A percentile compares a stretch with the other conserved stretches of the same genome.
phyloP scores from a whole-genome alignment of 2,797 vertebrate genomes.

The Cryptoblepharus egeriae region DNA sequence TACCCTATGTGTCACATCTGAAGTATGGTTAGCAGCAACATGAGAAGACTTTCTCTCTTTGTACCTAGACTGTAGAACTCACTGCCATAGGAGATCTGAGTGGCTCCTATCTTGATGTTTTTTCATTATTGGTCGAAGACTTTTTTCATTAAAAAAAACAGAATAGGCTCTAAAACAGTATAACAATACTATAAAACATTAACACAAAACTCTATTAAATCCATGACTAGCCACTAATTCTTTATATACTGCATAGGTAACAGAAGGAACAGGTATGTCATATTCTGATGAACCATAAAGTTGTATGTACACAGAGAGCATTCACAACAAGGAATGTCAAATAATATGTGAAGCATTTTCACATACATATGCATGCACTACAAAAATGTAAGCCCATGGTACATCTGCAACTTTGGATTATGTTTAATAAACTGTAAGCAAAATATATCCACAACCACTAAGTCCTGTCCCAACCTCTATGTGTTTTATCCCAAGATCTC shows the following conservation, averaged over 20 bases:
- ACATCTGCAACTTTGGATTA: not conserved
- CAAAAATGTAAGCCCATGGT: not conserved
- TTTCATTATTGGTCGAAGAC: too few species aligned
- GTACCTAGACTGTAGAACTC: too few species aligned
- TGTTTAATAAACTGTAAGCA: not conserved
- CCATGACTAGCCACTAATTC: not conserved
- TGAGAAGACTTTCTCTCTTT: too few species aligned
- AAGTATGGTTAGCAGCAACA: too few species aligned
- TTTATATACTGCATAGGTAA: not conserved
- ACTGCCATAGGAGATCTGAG: too few species aligned
- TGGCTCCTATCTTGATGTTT: too few species aligned
- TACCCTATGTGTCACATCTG: too few species aligned
- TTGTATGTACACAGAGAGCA: not conserved
- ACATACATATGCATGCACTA: not conserved
- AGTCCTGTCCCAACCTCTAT: not conserved
- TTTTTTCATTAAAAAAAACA: too few species aligned
- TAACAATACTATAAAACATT: not conserved
- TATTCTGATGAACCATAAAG: not conserved
- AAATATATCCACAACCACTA: not conserved
- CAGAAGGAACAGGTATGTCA: not conserved
- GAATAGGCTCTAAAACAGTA: not conserved
- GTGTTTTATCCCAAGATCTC: too few species aligned
- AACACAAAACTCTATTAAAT: not conserved
- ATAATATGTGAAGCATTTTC: not conserved
- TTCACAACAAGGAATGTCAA: not conserved